These are phyloP conservation scores for Mythimna loreyi DNA, from an alignment of 2,888 invertebrate species.

Conservation along the genomic window DNA sequence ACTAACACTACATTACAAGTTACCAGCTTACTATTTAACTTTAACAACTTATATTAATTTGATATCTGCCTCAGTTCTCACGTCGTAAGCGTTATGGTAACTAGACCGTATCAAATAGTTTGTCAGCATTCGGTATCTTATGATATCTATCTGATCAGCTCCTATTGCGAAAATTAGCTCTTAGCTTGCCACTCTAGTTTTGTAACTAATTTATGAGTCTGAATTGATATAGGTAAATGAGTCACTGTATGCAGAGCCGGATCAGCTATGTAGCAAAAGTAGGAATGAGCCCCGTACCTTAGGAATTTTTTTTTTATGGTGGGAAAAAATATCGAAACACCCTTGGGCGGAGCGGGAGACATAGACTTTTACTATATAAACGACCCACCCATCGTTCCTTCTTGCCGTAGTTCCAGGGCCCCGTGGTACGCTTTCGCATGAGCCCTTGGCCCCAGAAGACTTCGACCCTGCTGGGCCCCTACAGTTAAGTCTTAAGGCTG, in stretches of 20 bases:
- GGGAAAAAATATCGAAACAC: no score
- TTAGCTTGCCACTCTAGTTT: slow-evolving; percentile 10
- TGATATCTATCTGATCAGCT: slow-evolving; percentile 53
- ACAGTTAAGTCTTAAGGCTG: no score
- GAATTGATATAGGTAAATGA: slow-evolving; percentile 38
- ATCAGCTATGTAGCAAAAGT: not conserved
- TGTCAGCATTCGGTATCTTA: slow-evolving; percentile 55
- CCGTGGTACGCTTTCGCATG: no score
- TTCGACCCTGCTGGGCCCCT: no score
- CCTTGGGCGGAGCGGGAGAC: no score
- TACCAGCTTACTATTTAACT: slow-evolving; percentile 9
- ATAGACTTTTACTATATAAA: no score
- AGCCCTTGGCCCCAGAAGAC: no score
- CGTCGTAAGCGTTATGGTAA: slow-evolving; percentile 28
- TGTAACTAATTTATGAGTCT: slow-evolving; percentile 16
- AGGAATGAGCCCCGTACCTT: no score
- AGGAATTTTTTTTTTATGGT: no score
- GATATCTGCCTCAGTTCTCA: slow-evolving; percentile 32
- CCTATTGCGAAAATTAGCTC: slow-evolving; percentile 53
- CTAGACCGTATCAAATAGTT: slow-evolving; percentile 46
- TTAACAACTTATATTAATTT: slow-evolving; percentile 24
- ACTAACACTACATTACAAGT: slow-evolving; percentile 13
- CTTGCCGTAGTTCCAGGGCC: no score
- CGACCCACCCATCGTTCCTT: no score
- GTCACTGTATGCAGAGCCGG: slow-evolving; percentile 23